phyloP scores from a whole-genome alignment of 1,140 invertebrate genomes.

The Hypsibius dujardini region DNA sequence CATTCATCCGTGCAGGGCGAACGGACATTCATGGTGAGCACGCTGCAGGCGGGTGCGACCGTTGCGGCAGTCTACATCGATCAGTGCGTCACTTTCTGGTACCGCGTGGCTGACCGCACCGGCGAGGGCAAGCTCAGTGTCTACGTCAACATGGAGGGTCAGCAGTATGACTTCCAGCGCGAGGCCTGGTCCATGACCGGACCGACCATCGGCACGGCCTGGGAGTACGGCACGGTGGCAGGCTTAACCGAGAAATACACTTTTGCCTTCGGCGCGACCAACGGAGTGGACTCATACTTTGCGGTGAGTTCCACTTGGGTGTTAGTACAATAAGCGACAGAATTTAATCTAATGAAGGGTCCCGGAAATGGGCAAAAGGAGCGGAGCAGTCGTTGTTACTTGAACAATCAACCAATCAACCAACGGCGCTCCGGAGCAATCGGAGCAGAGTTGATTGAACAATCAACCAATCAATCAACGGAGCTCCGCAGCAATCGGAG shows the following conservation, averaged over 20 bases:
- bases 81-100: constrained; percentile 1
- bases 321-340: too few relatives aligned
- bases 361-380: too few relatives aligned
- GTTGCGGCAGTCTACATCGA: too few relatives aligned
- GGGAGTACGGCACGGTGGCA: neutral
- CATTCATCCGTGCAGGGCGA: neutral
- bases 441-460: too few relatives aligned
- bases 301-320: too few relatives aligned
- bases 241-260: neutral
- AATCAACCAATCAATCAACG: too few relatives aligned
- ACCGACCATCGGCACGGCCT: neutral
- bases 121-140: neutral
- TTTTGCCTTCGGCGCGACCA: neutral
- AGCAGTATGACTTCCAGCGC: neutral
- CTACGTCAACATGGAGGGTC: neutral
- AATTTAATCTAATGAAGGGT: too few relatives aligned
- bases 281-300: neutral
- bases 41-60: neutral
- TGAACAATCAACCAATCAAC: too few relatives aligned
- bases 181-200: neutral
- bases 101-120: neutral
- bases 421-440: too few relatives aligned
- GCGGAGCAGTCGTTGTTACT: too few relatives aligned
- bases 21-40: neutral
- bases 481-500: too few relatives aligned